These are phyloP conservation scores for Argopecten irradians DNA, from an alignment of 1,140 invertebrate species.

Conservation along the genomic window DNA sequence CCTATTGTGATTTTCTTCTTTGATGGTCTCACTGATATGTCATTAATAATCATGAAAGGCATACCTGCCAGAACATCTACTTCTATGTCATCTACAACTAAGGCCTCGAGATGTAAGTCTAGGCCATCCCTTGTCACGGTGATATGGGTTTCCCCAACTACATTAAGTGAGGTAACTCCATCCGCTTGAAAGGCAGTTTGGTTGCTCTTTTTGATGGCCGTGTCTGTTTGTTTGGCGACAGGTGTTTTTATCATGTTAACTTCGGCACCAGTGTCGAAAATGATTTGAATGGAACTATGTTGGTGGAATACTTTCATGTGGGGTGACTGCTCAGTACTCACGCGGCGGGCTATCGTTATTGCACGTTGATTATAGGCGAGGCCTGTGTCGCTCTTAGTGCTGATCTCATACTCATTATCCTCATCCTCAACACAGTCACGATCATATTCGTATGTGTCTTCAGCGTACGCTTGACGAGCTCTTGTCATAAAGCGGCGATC, in stretches of 20 bases:
- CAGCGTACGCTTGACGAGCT: constrained; percentile 24
- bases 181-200: constrained; percentile 53
- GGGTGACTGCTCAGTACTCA: constrained; percentile 47
- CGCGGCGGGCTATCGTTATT: not conserved
- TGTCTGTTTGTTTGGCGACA: constrained; percentile 30
- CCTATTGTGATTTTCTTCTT: constrained; percentile 29
- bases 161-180: constrained; percentile 41
- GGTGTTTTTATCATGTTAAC: constrained; percentile 48
- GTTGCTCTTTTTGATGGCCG: constrained; percentile 19
- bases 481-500: constrained; percentile 25
- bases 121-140: constrained; percentile 27
- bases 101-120: constrained; percentile 33
- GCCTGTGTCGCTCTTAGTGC: too few species aligned
- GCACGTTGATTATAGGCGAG: not conserved
- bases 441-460: not conserved
- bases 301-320: constrained; percentile 35
- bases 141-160: constrained; percentile 44
- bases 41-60: constrained; percentile 37
- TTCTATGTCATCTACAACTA: constrained; percentile 51
- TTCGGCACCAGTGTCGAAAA: constrained; percentile 49
- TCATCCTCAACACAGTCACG: not conserved
- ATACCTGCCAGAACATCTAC: constrained; percentile 47
- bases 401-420: not conserved
- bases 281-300: constrained; percentile 38
- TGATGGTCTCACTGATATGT: constrained; percentile 26